Evolutionary conservation across 2,113 vertebrate species (phyloP), one percentile per base, ranked within the genome.

Genomic region (Toxotes chatareus): DNA sequence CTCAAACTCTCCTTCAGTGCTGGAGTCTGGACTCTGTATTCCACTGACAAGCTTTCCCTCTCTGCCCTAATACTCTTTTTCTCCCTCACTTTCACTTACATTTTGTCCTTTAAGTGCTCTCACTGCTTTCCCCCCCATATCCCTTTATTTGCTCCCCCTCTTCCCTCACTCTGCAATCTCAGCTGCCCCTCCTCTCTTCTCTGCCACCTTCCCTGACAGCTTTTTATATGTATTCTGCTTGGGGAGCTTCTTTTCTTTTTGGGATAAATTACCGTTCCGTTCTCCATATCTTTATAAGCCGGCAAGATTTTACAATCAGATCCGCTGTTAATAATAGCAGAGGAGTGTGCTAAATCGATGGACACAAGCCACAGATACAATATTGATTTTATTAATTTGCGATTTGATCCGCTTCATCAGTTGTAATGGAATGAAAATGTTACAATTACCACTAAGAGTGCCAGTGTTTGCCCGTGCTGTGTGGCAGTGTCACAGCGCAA

Each of bases 301-400:
- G 6, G 23, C 8, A 1, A 51, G 80, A 89, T 79, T 27, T 78
- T 44, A 81, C 79, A 56, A 57, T 88, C 81, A 66, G 84, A 89
- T 81, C 64, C 40, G 32, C 74, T 68, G 31, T 80, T 83, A 84
- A 80, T 79, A 89, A 88, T 51, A 61, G 44, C 44, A 5, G 42
- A 46, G 62, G 76, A 64, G 84, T 88, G 82, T 85, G 86, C 71
- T 60, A 82, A 90, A 88, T 93, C 84, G 72, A 87, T 83, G 67
- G 75, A 87, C 83, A 76, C 79, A 46, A 83, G 73, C 72, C 40
- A 10, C 59, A 79, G 79, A 88, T 85, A 73, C 55, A 76, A 86
- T 92, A 92, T 92, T 92, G 90, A 92, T 91, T 92, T 92, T 81
- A 91, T 93, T 93, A 83, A 93, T 92, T 78, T 75, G 79, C 10